phyloP scores from a whole-genome alignment of 1,140 invertebrate genomes.

The Aethina tumida region DNA sequence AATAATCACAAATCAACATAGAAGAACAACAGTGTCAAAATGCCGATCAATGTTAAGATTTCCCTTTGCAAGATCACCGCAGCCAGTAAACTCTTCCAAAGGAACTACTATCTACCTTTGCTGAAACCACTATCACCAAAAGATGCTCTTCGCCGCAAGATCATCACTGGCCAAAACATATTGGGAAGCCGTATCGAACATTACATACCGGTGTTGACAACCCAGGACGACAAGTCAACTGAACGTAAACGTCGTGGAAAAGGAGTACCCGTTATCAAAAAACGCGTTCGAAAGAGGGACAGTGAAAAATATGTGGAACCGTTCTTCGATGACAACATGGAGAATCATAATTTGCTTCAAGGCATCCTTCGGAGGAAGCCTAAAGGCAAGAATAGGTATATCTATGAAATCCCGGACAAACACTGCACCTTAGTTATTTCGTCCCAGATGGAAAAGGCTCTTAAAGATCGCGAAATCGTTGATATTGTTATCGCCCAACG shows the following conservation, averaged over 20 bases:
- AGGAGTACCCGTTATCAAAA: conserved; percentile 44
- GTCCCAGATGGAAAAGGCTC: conserved; percentile 60
- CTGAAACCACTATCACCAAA: conserved; percentile 70
- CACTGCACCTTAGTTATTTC: conserved; percentile 64
- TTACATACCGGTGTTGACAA: conserved; percentile 60
- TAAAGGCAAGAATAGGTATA: conserved; percentile 28
- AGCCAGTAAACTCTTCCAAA: conserved; percentile 64
- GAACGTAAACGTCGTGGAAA: conserved; percentile 41
- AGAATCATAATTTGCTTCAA: conserved; percentile 46
- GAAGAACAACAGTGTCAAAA: conserved; percentile 11
- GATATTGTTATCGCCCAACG: conserved; percentile 66
- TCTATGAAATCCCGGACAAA: conserved; percentile 58
- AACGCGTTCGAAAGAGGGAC: conserved; percentile 49
- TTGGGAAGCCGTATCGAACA: conserved; percentile 38
- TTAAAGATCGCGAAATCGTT: conserved; percentile 62
- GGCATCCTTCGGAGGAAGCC: conserved; percentile 40
- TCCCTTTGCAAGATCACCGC: conserved; percentile 73
- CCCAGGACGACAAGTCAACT: conserved; percentile 28
- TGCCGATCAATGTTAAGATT: conserved; percentile 38
- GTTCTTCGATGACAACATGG: conserved; percentile 57
- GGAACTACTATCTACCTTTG: conserved; percentile 73
- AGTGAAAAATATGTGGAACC: conserved; percentile 50
- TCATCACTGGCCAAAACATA: conserved; percentile 39
- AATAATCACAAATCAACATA: conserved; percentile 5
- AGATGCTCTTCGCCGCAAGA: conserved; percentile 53